Conservation (phyloP, 2,888 invertebrate genomes). For the Pollenia griseotomentosa region DNA sequence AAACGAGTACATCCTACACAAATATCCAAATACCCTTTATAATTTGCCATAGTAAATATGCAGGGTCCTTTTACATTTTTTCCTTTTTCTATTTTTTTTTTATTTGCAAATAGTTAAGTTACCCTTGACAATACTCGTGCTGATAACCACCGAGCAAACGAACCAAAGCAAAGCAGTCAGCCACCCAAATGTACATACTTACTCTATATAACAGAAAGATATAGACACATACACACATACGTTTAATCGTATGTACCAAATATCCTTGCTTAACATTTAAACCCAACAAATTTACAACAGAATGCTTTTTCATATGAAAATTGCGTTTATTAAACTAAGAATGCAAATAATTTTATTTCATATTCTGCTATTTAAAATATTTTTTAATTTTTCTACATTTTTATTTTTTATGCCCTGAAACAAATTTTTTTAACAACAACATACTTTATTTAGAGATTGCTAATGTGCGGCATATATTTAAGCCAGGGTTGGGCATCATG, state of each 20-base stretch:
- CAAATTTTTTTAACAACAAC: conserved; percentile 32
- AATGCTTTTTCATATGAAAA: conserved; percentile 35
- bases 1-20: conserved; percentile 45
- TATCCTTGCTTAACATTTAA: conserved; percentile 9
- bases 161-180: conserved; percentile 24
- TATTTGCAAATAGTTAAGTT: conserved; percentile 50
- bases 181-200: neutral
- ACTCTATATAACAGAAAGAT: conserved; percentile 12
- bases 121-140: conserved; percentile 61
- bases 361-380: conserved; percentile 57
- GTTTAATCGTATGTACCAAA: neutral
- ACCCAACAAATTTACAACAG: neutral
- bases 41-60: conserved; percentile 48
- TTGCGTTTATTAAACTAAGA: conserved; percentile 56
- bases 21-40: conserved; percentile 30
- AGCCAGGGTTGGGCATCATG: neutral
- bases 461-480: conserved; percentile 35
- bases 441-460: conserved; percentile 10
- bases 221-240: neutral
- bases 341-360: conserved; percentile 51
- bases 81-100: neutral
- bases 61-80: conserved; percentile 37
- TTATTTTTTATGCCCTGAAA: neutral
- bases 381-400: conserved; percentile 21
- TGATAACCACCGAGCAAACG: conserved; percentile 56